These are phyloP conservation scores for Drosophila meridionalis DNA, from an alignment of 2,888 invertebrate genomes.

Conservation along the genomic window DNA sequence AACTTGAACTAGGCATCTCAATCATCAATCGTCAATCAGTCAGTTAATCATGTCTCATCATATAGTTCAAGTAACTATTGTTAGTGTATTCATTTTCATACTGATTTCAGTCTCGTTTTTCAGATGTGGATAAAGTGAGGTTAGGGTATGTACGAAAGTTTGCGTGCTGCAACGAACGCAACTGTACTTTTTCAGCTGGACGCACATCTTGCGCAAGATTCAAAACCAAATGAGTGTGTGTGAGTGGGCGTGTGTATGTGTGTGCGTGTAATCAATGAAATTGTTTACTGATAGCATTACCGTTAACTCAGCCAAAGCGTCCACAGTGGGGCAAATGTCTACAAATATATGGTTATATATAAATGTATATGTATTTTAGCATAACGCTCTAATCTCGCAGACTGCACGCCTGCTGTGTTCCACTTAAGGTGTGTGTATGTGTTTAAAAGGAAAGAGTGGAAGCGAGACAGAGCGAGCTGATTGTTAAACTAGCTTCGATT, in stretches of 20 bases:
- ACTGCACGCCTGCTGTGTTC: slow-evolving; percentile 27
- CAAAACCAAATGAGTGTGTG: slow-evolving; percentile 13
- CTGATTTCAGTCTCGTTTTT: slow-evolving; percentile 34
- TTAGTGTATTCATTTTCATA: slow-evolving; percentile 9
- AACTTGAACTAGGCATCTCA: not conserved
- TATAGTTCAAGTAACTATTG: not conserved
- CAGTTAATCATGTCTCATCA: not conserved
- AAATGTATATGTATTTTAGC: slow-evolving; percentile 34
- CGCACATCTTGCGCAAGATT: slow-evolving; percentile 58
- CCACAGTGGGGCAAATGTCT: not conserved
- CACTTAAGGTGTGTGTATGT: not conserved
- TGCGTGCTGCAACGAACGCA: slow-evolving; percentile 16
- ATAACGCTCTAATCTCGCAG: slow-evolving; percentile 48
- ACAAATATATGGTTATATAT: not conserved
- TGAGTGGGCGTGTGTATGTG: slow-evolving; percentile 15
- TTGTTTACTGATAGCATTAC: slow-evolving; percentile 42
- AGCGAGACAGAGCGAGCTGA: not conserved
- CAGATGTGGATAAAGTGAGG: slow-evolving; percentile 5
- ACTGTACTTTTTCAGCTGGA: slow-evolving; percentile 54
- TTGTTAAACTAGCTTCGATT: not conserved
- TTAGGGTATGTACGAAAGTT: not conserved
- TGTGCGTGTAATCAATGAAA: slow-evolving; percentile 49
- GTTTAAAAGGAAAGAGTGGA: not conserved
- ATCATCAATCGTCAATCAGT: not conserved
- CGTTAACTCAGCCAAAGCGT: slow-evolving; percentile 36